Evolutionary conservation across 2,888 invertebrate genomes (phyloP), one percentile per base, ranked within the genome.

Genomic region (Tetheella fluctuosa): DNA sequence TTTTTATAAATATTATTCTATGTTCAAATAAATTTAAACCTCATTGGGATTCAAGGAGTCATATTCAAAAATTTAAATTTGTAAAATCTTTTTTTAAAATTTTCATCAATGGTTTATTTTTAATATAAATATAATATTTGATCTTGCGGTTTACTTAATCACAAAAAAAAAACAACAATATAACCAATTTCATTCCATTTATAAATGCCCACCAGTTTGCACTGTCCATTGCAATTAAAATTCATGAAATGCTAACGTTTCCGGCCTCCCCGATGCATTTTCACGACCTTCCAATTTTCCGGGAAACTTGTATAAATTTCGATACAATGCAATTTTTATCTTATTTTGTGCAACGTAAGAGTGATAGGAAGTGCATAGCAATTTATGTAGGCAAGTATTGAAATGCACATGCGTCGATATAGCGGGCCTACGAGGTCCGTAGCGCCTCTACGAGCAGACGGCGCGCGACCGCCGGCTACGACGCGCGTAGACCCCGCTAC

Each of bases 331-430:
- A 77, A 65, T 68, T 65, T 74, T 13, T 52, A 65, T 70, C 64
- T 68, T 83, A 83, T 67, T 8, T 0, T 0, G 0, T 57, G 20
- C 7, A 4, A 0, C 2, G 64, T 83, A 86, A 67, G 71, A 73
- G 55, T 64, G 56, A 69, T 62, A 63, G 60, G 66, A 68, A 69
- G 53, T 64, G 78, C 70, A 75, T 65, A 62, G 63, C 65, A 64
- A 20, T 48, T 28, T 17, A 62, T 67, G 65, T n/a, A 7, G 39
- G 39, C 39, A 39, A 39, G 39, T 60, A 60, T 71, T 73, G 79
- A 84, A 85, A 85, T 90, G 91, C 90, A 91, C 91, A 90, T 90
- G 91, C 91, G 91, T 91, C 83, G 82, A 77, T 70, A 64, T 62
- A 64, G 62, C 74, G 76, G 66, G 39, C 48, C 84, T 85, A 83